phyloP scores from a whole-genome alignment of 1,140 invertebrate species.

The Spodoptera litura region DNA sequence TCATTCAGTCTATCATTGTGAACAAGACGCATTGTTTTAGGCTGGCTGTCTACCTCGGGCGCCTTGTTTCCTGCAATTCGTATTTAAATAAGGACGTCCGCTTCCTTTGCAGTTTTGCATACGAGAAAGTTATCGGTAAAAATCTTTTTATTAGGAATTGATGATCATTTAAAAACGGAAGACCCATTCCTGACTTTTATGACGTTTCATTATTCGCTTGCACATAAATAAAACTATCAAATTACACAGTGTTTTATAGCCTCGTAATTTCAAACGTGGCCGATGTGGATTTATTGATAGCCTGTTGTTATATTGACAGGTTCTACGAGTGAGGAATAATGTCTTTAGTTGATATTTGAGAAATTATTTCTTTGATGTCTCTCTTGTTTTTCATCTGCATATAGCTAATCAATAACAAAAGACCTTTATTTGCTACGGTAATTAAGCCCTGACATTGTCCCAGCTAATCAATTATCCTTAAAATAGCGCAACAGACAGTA shows the following conservation, averaged over 20 bases:
- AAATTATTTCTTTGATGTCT: background rate
- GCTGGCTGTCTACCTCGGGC: conserved; percentile 60
- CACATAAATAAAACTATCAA: conserved; percentile 1
- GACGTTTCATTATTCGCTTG: conserved; percentile 22
- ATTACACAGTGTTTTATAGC: conserved; percentile 32
- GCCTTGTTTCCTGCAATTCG: conserved; percentile 73
- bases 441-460: conserved; percentile 30
- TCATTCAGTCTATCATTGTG: conserved; percentile 60
- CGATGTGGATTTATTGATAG: conserved; percentile 31
- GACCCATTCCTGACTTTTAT: conserved; percentile 50
- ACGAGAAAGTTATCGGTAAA: conserved; percentile 62
- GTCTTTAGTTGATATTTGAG: background rate
- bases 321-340: background rate
- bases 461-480: conserved; percentile 30
- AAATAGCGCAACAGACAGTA: conserved; percentile 35
- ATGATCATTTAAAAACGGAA: conserved; percentile 59
- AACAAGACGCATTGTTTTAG: conserved; percentile 66
- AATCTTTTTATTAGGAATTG: conserved; percentile 51
- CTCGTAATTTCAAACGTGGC: conserved; percentile 15
- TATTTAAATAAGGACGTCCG: conserved; percentile 77
- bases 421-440: background rate
- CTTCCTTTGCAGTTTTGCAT: conserved; percentile 78
- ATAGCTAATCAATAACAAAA: background rate
- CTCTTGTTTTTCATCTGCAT: background rate
- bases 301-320: conserved; percentile 11